These are phyloP conservation scores for Champsocephalus esox DNA, from an alignment of 2,797 vertebrate genomes.

Conservation along the genomic window DNA sequence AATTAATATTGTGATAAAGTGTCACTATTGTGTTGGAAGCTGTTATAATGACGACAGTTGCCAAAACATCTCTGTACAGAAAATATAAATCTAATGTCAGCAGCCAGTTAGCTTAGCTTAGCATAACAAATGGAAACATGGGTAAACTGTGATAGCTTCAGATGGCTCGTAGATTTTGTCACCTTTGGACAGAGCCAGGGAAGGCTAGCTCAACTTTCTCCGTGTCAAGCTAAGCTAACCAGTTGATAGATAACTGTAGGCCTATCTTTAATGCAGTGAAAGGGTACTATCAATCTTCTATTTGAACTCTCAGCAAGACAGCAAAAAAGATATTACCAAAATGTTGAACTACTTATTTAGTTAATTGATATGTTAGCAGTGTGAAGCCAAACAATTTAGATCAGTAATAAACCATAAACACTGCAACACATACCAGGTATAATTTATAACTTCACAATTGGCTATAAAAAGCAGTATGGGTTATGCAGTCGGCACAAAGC, in stretches of 20 bases:
- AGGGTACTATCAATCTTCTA: no score
- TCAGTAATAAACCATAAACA: neutral
- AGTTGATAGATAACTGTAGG: no score
- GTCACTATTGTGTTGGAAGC: neutral
- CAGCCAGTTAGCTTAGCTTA: neutral
- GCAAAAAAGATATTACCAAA: no score
- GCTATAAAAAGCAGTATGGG: neutral
- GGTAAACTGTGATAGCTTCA: no score
- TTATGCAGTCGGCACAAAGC: neutral
- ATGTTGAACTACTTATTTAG: no score
- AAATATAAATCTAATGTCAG: neutral
- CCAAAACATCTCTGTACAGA: neutral
- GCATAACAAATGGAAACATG: neutral
- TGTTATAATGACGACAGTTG: neutral
- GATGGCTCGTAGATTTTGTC: no score
- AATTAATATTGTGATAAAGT: neutral
- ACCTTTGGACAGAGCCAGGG: no score
- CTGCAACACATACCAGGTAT: no score
- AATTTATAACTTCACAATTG: neutral
- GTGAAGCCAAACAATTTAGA: neutral
- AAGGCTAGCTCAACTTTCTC: no score
- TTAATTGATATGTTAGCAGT: neutral
- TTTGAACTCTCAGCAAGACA: no score
- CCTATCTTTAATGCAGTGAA: no score
- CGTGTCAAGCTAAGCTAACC: no score